Evolutionary conservation across 2,113 vertebrate species (phyloP).

Genomic region (Haplochromis vanheusdeni): DNA sequence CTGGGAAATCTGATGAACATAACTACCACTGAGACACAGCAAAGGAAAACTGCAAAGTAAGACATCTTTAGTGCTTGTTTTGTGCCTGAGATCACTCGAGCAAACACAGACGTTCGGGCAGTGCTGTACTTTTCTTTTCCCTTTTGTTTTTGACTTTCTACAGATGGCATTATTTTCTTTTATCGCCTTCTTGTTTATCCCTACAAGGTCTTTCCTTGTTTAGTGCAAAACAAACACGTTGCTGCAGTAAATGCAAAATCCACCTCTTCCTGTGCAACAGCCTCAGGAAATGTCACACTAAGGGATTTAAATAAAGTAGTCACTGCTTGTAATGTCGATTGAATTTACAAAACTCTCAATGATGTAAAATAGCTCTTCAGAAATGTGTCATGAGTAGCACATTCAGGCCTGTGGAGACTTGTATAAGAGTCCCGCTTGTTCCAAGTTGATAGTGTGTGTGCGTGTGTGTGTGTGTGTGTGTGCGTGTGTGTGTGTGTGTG

Average conservation of each 20-base stretch:
- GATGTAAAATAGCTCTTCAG: constrained; percentile 29
- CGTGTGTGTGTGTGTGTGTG: background rate
- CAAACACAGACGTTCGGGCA: background rate
- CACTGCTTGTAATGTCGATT: background rate
- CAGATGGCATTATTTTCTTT: background rate
- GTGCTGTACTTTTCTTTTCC: background rate
- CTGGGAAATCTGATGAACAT: constrained; percentile 33
- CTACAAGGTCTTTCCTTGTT: background rate
- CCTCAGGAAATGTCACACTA: background rate
- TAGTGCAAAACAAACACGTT: background rate
- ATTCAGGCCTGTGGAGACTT: constrained; percentile 25
- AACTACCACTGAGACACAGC: background rate
- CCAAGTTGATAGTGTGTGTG: background rate
- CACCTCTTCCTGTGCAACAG: background rate
- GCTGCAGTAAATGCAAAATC: background rate
- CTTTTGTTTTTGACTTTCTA: background rate
- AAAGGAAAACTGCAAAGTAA: background rate
- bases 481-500: background rate
- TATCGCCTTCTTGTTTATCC: background rate
- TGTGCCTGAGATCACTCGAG: background rate
- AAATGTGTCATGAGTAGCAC: constrained; percentile 50
- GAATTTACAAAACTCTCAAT: constrained; percentile 10
- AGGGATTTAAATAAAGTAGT: background rate
- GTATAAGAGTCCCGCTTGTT: constrained; percentile 60
- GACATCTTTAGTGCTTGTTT: background rate